phyloP scores from a whole-genome alignment of 2,888 invertebrate genomes.

The Lepidochrysops patricia region DNA sequence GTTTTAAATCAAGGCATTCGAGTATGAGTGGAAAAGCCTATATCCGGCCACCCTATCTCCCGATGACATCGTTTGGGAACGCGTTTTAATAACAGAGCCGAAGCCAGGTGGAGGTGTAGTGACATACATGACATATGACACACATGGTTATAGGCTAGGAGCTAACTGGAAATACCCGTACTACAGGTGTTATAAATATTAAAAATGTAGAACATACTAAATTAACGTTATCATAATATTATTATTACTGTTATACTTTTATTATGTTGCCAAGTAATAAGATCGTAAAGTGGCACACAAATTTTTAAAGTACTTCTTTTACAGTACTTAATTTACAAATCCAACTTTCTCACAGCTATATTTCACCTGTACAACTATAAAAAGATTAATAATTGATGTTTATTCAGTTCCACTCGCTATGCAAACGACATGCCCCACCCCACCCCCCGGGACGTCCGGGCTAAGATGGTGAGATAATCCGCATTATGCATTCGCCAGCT shows the following conservation, averaged over 20 bases:
- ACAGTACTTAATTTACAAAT: not conserved
- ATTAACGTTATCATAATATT: no score
- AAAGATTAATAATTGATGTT: not conserved
- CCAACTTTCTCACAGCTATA: not conserved
- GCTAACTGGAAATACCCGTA: not conserved
- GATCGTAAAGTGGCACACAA: no score
- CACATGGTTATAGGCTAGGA: not conserved
- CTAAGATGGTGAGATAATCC: constrained; percentile 6
- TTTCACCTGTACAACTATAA: not conserved
- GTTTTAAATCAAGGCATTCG: no score
- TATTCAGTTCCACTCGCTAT: not conserved
- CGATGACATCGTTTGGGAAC: constrained; percentile 6
- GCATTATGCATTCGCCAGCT: constrained; percentile 9
- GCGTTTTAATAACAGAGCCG: constrained; percentile 18
- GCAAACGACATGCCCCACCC: not conserved
- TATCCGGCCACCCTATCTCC: not conserved
- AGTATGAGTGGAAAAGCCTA: not conserved
- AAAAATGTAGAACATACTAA: no score
- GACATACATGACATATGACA: constrained; percentile 38
- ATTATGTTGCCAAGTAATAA: no score
- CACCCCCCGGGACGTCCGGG: not conserved
- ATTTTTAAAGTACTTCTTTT: no score
- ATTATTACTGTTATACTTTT: no score
- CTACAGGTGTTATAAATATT: no score
- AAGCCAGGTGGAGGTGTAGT: constrained; percentile 32